Evolutionary conservation across 2,888 invertebrate genomes (phyloP).

Genomic region (Malacosoma neustria): DNA sequence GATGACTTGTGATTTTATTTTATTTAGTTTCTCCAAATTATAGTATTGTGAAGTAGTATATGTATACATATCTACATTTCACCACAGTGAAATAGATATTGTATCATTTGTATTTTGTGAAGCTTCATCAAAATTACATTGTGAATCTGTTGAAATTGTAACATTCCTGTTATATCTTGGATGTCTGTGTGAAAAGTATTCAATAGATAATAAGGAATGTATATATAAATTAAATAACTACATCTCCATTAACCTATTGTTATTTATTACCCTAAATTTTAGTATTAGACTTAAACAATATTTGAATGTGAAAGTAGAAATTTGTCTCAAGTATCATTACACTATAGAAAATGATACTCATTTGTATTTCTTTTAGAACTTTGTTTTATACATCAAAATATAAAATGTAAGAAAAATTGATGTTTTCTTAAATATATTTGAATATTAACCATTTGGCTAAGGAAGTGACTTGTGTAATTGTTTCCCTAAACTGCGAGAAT

Average conservation of each 20-base stretch:
- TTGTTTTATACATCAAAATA: not conserved
- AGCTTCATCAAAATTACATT: conserved; percentile 2
- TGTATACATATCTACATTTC: conserved; percentile 13
- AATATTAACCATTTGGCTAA: too few species aligned
- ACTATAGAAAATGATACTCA: not conserved
- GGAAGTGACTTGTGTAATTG: too few species aligned
- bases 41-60: conserved; percentile 19
- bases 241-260: conserved; percentile 24
- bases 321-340: too few species aligned
- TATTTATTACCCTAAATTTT: too few species aligned
- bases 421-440: not conserved
- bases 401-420: not conserved
- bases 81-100: conserved; percentile 6
- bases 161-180: conserved; percentile 54
- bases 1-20: conserved; percentile 48
- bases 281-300: too few species aligned
- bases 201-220: conserved; percentile 42
- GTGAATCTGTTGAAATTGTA: conserved; percentile 13
- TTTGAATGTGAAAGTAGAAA: too few species aligned
- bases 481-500: too few species aligned
- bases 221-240: conserved; percentile 62
- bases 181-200: conserved; percentile 14
- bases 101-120: conserved; percentile 24
- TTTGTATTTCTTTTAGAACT: not conserved
- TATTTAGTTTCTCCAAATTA: conserved; percentile 42